Percentiles rank a stretch among this genome's conserved stretches.
phyloP scores from a whole-genome alignment of 2,113 vertebrate genomes.

The Rhinopithecus roxellana region DNA sequence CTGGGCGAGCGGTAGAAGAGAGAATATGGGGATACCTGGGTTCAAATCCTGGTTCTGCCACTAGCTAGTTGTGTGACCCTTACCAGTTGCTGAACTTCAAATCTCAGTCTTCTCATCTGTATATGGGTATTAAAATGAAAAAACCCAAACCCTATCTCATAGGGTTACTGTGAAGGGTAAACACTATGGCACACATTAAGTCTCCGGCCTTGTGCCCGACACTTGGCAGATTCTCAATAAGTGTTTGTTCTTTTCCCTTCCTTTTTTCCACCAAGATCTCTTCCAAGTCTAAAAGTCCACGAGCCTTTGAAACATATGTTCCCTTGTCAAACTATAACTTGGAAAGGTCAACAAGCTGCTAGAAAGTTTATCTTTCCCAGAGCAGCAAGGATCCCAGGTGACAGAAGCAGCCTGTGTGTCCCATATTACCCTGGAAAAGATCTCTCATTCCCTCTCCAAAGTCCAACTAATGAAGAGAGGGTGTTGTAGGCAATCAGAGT shows the following conservation, averaged over 20 bases:
- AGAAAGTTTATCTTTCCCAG: slow-evolving; percentile 34
- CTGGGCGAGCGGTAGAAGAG: neutral
- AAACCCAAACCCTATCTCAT: neutral
- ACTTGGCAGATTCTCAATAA: neutral
- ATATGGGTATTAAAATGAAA: neutral
- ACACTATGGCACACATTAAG: neutral
- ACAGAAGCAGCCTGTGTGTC: neutral
- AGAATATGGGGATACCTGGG: neutral
- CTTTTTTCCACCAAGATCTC: neutral
- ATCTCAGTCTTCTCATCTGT: neutral
- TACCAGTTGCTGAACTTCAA: neutral
- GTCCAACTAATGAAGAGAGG: neutral
- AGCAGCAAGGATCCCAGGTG: neutral
- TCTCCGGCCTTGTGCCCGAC: neutral
- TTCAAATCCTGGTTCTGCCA: neutral
- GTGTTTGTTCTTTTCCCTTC: neutral
- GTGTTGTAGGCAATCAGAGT: neutral
- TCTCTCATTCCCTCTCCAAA: neutral
- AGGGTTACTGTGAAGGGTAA: neutral
- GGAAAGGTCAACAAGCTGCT: neutral
- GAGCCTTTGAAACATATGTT: slow-evolving; percentile 11
- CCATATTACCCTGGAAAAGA: neutral
- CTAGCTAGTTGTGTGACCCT: neutral
- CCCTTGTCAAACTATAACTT: neutral
- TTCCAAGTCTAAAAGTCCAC: neutral